A percentile compares a stretch with the other conserved stretches of the same genome.
phyloP scores from a whole-genome alignment of 2,888 invertebrate genomes.

The Hydriomena furcata region DNA sequence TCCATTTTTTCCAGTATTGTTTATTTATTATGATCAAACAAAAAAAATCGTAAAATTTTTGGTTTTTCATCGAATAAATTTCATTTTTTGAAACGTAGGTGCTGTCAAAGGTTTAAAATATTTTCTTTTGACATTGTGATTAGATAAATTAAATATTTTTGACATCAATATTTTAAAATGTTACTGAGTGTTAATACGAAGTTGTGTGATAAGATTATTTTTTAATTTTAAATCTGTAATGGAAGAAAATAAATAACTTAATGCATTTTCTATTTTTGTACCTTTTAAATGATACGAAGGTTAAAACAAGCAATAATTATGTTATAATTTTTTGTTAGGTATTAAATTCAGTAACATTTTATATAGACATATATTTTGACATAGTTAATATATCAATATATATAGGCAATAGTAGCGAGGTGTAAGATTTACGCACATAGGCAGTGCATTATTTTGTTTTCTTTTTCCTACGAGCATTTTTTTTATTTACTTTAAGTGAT shows the following conservation, averaged over 20 bases:
- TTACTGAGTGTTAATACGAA: conserved; percentile 33
- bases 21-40: conserved; percentile 23
- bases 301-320: conserved; percentile 12
- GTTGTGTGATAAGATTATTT: conserved; percentile 10
- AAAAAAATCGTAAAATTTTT: conserved; percentile 31
- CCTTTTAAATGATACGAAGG: conserved; percentile 9
- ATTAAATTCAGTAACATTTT: conserved; percentile 29
- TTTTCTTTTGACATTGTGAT: conserved; percentile 31
- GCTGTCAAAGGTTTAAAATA: conserved; percentile 44
- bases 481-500: conserved; percentile 46
- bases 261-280: conserved; percentile 31
- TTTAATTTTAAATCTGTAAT: conserved; percentile 1
- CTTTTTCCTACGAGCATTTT: conserved; percentile 54
- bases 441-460: conserved; percentile 52
- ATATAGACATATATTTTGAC: conserved; percentile 28
- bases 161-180: conserved; percentile 27
- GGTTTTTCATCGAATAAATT: conserved; percentile 57
- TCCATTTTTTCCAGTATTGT: conserved; percentile 34
- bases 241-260: not conserved
- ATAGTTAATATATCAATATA: conserved; percentile 29
- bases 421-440: conserved; percentile 49
- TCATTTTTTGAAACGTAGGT: conserved; percentile 57
- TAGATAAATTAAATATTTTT: conserved; percentile 30
- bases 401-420: conserved; percentile 28
- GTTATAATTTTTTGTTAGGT: conserved; percentile 30